Percentiles rank a stretch among this genome's conserved stretches.
These are phyloP conservation scores for Ceratina calcarata DNA, from an alignment of 1,140 invertebrate genomes.

Conservation along the genomic window DNA sequence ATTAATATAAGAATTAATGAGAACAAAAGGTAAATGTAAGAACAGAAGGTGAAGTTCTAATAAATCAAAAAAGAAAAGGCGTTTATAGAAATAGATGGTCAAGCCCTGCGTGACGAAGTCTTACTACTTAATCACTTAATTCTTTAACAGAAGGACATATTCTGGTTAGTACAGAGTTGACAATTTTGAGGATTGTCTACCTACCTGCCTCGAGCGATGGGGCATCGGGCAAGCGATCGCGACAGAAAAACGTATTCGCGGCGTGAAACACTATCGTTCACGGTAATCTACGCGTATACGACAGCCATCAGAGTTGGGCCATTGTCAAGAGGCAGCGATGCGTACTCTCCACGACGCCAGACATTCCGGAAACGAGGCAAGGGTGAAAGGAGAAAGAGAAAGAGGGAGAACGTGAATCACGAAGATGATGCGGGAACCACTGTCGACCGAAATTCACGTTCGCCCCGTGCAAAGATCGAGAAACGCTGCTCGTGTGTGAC, in stretches of 20 bases:
- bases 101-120: too few species aligned
- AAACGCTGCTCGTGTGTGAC: constrained; percentile 45
- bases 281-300: constrained; percentile 38
- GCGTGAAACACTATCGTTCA: constrained; percentile 23
- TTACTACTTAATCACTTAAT: too few species aligned
- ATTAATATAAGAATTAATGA: too few species aligned
- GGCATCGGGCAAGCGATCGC: background rate
- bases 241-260: constrained; percentile 17
- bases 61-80: too few species aligned
- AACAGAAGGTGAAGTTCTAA: too few species aligned
- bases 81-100: too few species aligned
- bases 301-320: constrained; percentile 54
- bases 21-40: too few species aligned
- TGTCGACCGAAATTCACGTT: constrained; percentile 25
- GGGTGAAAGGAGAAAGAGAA: constrained; percentile 34
- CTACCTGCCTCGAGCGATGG: background rate
- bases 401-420: constrained; percentile 27
- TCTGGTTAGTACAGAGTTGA: background rate
- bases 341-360: constrained; percentile 56
- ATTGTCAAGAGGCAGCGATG: constrained; percentile 68
- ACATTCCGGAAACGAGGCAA: constrained; percentile 47
- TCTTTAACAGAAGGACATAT: background rate
- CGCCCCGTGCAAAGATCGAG: constrained; percentile 23
- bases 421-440: constrained; percentile 9
- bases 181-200: background rate